Conservation (phyloP, 1,140 invertebrate genomes). For the Lepidurus packardi region DNA sequence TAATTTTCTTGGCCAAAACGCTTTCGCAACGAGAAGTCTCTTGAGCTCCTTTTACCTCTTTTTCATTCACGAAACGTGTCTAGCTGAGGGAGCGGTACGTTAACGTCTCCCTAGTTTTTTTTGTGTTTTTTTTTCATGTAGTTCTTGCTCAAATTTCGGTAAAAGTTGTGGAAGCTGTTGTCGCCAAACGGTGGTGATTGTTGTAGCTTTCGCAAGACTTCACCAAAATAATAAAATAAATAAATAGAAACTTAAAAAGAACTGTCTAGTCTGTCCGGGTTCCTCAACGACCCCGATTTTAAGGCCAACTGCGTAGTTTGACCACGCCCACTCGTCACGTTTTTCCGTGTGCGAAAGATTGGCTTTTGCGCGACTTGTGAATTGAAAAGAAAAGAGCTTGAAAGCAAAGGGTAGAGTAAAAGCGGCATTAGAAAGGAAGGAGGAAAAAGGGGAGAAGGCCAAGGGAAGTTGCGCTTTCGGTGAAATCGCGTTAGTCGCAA, state of each 20-base stretch:
- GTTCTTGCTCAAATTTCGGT: not conserved
- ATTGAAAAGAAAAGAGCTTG: not conserved
- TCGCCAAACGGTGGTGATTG: no score
- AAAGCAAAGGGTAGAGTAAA: not conserved
- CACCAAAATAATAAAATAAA: not conserved
- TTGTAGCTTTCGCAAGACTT: not conserved
- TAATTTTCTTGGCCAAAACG: not conserved
- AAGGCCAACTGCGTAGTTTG: slow-evolving; percentile 18
- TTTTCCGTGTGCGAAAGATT: not conserved
- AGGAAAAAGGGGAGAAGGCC: not conserved
- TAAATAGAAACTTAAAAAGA: not conserved
- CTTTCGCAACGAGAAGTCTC: not conserved
- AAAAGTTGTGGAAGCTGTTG: not conserved
- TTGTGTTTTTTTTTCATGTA: not conserved
- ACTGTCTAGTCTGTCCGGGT: not conserved
- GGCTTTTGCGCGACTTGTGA: slow-evolving; percentile 9
- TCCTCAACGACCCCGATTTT: not conserved
- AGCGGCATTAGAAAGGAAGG: not conserved
- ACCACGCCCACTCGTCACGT: slow-evolving; percentile 20
- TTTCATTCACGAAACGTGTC: not conserved
- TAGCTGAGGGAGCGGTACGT: no score
- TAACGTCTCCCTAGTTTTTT: not conserved
- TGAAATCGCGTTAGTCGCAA: not conserved
- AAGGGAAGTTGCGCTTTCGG: not conserved
- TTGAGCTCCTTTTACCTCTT: not conserved